A percentile compares a stretch with the other conserved stretches of the same genome.
These are phyloP conservation scores for Spongilla lacustris DNA, from an alignment of 37 sponge, comb jelly and placozoan genomes.

Conservation along the genomic window DNA sequence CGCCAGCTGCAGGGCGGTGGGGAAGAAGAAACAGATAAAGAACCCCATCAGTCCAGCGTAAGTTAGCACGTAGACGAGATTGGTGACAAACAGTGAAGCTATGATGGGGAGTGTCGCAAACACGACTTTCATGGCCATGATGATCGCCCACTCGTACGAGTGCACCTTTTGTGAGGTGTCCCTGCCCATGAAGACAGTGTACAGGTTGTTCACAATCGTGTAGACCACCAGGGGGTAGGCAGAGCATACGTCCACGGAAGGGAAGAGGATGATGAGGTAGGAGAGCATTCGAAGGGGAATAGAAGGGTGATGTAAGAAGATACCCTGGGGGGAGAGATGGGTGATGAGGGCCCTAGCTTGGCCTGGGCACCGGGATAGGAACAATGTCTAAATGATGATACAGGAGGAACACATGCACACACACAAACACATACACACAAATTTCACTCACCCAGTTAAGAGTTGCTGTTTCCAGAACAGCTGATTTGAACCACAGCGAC, in stretches of 20 bases:
- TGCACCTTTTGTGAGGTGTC: conserved; percentile 48
- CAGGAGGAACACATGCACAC: conserved; percentile 24
- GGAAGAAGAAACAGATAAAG: conserved; percentile 75
- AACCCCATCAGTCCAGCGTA: conserved; percentile 89
- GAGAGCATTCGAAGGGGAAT: conserved; percentile 60
- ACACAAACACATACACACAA: conserved; percentile 29
- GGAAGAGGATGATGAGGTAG: conserved; percentile 89
- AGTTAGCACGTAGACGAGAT: conserved; percentile 79
- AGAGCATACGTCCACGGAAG: conserved; percentile 87
- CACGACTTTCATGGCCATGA: conserved; percentile 43
- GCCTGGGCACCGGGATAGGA: too few species aligned
- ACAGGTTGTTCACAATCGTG: conserved; percentile 77
- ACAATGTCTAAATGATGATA: too few species aligned
- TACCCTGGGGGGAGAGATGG: background rate
- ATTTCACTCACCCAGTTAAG: conserved; percentile 77
- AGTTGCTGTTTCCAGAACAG: conserved; percentile 74
- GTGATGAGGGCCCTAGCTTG: background rate
- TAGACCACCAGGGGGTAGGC: conserved; percentile 84
- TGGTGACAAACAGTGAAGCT: conserved; percentile 77
- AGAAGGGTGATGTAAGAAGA: background rate
- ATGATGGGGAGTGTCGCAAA: conserved; percentile 66
- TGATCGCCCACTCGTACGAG: conserved; percentile 18
- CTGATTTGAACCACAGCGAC: conserved; percentile 68
- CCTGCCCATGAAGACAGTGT: conserved; percentile 51
- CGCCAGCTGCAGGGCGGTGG: conserved; percentile 71